Conservation (phyloP, 2,888 invertebrate genomes). For the Miltochrista miniata region DNA sequence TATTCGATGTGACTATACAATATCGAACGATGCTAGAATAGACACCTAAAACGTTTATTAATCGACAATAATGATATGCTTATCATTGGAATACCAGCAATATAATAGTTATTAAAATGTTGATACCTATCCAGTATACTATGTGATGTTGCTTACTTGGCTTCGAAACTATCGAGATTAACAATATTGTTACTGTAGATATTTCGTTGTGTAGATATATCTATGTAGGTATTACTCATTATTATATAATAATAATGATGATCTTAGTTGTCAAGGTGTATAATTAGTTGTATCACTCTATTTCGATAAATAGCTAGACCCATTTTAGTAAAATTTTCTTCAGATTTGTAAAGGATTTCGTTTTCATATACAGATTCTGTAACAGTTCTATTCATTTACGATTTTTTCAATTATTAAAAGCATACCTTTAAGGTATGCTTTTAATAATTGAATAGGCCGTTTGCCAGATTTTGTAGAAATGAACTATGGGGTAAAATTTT, state of each 20-base stretch:
- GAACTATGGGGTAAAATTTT: too few relatives aligned
- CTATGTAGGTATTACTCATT: neutral
- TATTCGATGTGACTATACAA: neutral
- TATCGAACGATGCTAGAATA: too few relatives aligned
- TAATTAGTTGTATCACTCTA: neutral
- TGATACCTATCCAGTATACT: too few relatives aligned
- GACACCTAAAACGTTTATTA: neutral
- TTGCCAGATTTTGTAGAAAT: too few relatives aligned
- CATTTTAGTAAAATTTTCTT: neutral
- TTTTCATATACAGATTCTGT: neutral
- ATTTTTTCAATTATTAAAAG: too few relatives aligned
- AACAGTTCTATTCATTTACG: too few relatives aligned
- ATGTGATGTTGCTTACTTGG: neutral
- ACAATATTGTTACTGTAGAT: neutral
- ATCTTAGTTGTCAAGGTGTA: neutral
- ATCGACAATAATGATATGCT: neutral
- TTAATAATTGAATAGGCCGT: too few relatives aligned
- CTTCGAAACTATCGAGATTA: neutral
- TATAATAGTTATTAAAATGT: too few relatives aligned
- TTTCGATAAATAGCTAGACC: neutral
- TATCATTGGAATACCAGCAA: too few relatives aligned
- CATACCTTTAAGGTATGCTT: too few relatives aligned
- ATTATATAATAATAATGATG: slow-evolving; percentile 1
- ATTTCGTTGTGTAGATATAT: neutral
- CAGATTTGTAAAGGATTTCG: neutral